Evolutionary conservation across 64 coral and sea anemone species (phyloP).

Genomic region (Dendronephthya gigantea): DNA sequence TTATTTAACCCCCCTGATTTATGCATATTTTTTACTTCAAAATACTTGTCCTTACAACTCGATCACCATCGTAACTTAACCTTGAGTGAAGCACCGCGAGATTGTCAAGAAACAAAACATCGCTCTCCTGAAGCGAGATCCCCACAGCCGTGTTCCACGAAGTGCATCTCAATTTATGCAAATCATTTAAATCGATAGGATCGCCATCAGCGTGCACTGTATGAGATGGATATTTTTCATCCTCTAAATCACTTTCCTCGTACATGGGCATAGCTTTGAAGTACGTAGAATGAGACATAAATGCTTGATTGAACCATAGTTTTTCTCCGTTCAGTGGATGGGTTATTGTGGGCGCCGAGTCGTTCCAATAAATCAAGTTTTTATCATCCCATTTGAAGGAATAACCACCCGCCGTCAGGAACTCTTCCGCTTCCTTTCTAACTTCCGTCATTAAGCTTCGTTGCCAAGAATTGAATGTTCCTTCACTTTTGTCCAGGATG

Average conservation of each 20-base stretch:
- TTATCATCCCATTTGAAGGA: neutral
- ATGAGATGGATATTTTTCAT: slow-evolving; percentile 19
- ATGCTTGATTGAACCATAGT: slow-evolving; percentile 14
- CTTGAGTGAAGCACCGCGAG: neutral
- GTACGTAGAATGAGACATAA: neutral
- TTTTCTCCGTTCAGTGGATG: neutral
- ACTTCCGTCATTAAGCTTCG: neutral
- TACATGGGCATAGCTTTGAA: neutral
- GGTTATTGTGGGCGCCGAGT: neutral
- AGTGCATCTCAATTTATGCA: neutral
- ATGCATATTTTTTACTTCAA: neutral
- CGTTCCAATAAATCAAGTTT: slow-evolving; percentile 15
- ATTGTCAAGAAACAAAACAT: neutral
- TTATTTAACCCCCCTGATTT: no score
- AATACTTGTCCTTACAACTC: neutral
- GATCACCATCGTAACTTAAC: neutral
- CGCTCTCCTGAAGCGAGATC: neutral
- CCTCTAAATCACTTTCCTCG: neutral
- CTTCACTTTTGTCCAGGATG: neutral
- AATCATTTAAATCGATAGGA: neutral
- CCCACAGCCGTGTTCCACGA: neutral
- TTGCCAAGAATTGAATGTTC: neutral
- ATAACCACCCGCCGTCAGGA: neutral
- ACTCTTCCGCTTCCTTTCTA: neutral
- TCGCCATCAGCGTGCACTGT: neutral